phyloP scores from a whole-genome alignment of 2,888 invertebrate genomes.

The Crepidodera aurea region DNA sequence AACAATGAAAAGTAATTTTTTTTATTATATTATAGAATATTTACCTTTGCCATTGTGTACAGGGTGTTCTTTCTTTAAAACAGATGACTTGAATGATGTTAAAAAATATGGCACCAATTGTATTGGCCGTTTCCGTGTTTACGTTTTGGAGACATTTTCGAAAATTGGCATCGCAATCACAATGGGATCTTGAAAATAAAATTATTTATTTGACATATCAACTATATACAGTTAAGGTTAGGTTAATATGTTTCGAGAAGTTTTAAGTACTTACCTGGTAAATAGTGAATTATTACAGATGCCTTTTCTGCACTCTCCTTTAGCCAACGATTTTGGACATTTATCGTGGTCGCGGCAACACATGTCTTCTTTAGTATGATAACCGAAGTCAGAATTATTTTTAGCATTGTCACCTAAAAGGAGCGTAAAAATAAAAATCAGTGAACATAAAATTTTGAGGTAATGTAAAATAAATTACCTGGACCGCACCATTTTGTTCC shows the following conservation, averaged over 20 bases:
- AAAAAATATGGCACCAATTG: constrained; percentile 77
- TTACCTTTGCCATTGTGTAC: constrained; percentile 70
- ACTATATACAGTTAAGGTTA: too few species aligned
- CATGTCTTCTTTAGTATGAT: constrained; percentile 70
- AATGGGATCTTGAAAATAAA: constrained; percentile 67
- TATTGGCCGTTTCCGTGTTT: constrained; percentile 74
- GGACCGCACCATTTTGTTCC: constrained; percentile 85
- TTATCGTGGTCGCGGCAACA: constrained; percentile 80
- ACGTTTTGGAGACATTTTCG: constrained; percentile 73
- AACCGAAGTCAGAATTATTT: constrained; percentile 72
- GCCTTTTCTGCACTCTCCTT: constrained; percentile 69
- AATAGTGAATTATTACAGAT: constrained; percentile 75
- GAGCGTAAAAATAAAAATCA: too few species aligned
- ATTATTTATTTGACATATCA: too few species aligned
- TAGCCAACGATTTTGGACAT: constrained; percentile 69
- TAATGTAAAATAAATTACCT: constrained; percentile 57
- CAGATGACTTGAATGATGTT: constrained; percentile 78
- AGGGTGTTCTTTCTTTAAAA: constrained; percentile 72
- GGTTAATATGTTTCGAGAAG: too few species aligned
- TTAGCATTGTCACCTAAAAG: constrained; percentile 66
- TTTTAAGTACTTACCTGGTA: constrained; percentile 68
- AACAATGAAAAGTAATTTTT: too few species aligned
- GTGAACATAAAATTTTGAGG: too few species aligned
- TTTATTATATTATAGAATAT: too few species aligned
- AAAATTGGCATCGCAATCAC: constrained; percentile 77